These are phyloP conservation scores for Periophthalmodon schlosseri DNA, from an alignment of 2,113 vertebrate genomes.

Conservation along the genomic window DNA sequence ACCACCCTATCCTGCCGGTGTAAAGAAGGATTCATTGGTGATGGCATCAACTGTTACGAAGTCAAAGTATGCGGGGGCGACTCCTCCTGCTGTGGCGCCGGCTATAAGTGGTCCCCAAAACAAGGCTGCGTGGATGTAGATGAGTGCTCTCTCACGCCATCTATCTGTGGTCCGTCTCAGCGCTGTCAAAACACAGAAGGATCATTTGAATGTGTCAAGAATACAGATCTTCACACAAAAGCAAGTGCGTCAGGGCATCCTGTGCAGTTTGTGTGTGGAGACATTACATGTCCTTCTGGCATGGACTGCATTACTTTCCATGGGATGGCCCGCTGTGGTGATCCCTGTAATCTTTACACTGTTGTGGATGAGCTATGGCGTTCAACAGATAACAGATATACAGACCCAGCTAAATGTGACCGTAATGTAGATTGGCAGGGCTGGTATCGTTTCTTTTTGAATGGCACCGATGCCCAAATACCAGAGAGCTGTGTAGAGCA, in stretches of 20 bases:
- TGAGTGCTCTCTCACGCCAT: slow-evolving; percentile 51
- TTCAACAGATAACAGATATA: slow-evolving; percentile 8
- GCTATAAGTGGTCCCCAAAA: slow-evolving; percentile 56
- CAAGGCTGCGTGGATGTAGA: slow-evolving; percentile 58
- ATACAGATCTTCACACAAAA: not conserved
- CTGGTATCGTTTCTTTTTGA: slow-evolving; percentile 60
- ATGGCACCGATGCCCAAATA: slow-evolving; percentile 32
- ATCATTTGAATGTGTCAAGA: slow-evolving; percentile 42
- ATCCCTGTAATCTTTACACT: slow-evolving; percentile 52
- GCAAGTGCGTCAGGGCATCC: not conserved
- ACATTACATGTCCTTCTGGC: slow-evolving; percentile 31
- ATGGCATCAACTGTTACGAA: slow-evolving; percentile 60
- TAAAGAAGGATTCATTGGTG: slow-evolving; percentile 60
- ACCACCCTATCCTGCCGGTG: slow-evolving; percentile 48
- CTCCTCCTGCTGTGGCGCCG: slow-evolving; percentile 48
- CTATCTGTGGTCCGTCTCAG: slow-evolving; percentile 25
- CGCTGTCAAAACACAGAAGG: slow-evolving; percentile 57
- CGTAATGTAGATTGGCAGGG: not conserved
- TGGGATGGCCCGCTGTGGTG: slow-evolving; percentile 20
- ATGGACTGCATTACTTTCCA: slow-evolving; percentile 44
- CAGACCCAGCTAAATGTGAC: slow-evolving; percentile 20
- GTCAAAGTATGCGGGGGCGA: slow-evolving; percentile 26
- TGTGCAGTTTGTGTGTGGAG: slow-evolving; percentile 23
- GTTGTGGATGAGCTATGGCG: slow-evolving; percentile 58
- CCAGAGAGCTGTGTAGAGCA: slow-evolving; percentile 40